Conservation (phyloP, 2,888 invertebrate genomes). For the Spodoptera exigua region DNA sequence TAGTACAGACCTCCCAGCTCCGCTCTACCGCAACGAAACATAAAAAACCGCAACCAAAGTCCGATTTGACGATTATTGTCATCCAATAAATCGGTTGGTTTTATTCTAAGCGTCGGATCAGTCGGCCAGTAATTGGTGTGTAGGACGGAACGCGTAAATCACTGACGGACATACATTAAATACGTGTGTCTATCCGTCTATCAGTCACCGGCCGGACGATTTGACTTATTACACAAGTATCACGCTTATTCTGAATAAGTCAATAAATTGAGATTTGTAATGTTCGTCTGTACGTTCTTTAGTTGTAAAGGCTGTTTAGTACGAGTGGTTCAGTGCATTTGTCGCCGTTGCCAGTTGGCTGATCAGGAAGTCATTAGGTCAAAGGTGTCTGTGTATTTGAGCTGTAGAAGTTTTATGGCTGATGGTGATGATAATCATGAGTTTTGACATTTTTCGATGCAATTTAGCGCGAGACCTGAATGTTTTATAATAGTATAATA, state of each 20-base stretch:
- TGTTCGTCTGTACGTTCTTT: too few species aligned
- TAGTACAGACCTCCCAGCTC: constrained; percentile 19
- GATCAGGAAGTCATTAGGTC: too few species aligned
- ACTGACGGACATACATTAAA: constrained; percentile 74
- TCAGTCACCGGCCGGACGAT: constrained; percentile 70
- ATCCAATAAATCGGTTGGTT: constrained; percentile 45
- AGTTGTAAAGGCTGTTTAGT: too few species aligned
- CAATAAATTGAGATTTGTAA: too few species aligned
- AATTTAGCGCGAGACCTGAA: too few species aligned
- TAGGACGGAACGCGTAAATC: constrained; percentile 74
- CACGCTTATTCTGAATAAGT: constrained; percentile 29
- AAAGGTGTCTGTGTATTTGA: too few species aligned
- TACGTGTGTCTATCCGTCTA: constrained; percentile 70
- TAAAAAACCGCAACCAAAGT: constrained; percentile 40
- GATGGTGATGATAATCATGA: too few species aligned
- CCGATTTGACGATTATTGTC: constrained; percentile 55
- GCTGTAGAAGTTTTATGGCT: too few species aligned
- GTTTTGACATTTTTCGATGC: too few species aligned
- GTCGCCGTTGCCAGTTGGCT: too few species aligned
- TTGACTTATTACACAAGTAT: constrained; percentile 39
- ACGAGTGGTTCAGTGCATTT: too few species aligned
- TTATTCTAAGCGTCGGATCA: constrained; percentile 15
- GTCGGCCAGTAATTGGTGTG: constrained; percentile 40
- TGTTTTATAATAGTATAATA: too few species aligned
- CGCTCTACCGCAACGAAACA: constrained; percentile 34